Conservation (phyloP, 2,797 vertebrate genomes). For the Sorex maritimensis region DNA sequence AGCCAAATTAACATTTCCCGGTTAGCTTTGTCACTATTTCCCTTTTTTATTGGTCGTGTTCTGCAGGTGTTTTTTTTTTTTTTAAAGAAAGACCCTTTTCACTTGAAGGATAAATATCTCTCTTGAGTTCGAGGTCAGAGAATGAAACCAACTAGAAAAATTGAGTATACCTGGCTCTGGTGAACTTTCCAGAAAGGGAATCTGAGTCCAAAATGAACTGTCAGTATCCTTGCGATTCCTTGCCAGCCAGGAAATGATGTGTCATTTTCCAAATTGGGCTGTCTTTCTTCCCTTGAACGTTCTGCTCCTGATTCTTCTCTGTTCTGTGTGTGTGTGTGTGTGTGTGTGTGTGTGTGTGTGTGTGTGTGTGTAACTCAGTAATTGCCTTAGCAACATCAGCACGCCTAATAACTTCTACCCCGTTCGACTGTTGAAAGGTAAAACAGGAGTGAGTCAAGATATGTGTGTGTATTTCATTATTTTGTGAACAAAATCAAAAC, state of each 20-base stretch:
- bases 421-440: neutral
- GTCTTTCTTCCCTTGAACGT: conserved; percentile 25
- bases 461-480: no score
- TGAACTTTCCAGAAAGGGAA: conserved; percentile 70
- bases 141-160: conserved; percentile 50
- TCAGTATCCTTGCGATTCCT: conserved; percentile 60
- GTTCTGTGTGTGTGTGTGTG: neutral
- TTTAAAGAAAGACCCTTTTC: conserved; percentile 67
- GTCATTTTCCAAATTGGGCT: conserved; percentile 63
- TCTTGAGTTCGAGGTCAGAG: conserved; percentile 60
- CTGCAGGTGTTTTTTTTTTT: neutral
- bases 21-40: conserved; percentile 28
- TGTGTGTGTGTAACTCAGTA: neutral
- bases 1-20: conserved; percentile 10
- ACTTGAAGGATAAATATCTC: conserved; percentile 53
- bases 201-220: conserved; percentile 79
- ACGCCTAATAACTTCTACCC: neutral
- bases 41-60: neutral
- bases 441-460: no score
- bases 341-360: neutral
- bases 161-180: conserved; percentile 5
- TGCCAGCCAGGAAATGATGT: conserved; percentile 54
- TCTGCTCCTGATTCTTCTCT: conserved; percentile 8
- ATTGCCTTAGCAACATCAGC: neutral
- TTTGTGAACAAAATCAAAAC: neutral